Evolutionary conservation across 2,113 vertebrate genomes (phyloP).

Genomic region (Zingel zingel): DNA sequence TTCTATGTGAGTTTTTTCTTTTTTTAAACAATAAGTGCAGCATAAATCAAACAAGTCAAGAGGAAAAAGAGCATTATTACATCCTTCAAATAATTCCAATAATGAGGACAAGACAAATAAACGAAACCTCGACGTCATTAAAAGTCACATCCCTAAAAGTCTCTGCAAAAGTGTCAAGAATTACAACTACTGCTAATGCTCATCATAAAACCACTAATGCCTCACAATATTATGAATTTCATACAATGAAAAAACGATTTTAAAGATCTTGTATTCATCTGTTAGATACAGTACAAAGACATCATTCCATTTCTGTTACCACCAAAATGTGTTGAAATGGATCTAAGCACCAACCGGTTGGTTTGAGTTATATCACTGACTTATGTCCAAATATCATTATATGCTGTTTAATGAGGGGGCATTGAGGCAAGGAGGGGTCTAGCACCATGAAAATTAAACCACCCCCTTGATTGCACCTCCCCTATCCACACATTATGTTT

Average conservation of each 20-base stretch:
- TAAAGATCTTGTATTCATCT: constrained; percentile 66
- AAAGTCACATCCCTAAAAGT: constrained; percentile 78
- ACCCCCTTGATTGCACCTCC: constrained; percentile 73
- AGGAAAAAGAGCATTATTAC: constrained; percentile 61
- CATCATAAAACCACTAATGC: constrained; percentile 80
- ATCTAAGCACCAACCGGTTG: constrained; percentile 84
- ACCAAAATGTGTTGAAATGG: constrained; percentile 77
- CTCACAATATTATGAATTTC: constrained; percentile 78
- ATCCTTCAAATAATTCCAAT: constrained; percentile 75
- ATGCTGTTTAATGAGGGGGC: constrained; percentile 73
- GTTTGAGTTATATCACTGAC: constrained; percentile 70
- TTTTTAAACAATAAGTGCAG: constrained; percentile 82
- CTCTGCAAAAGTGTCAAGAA: constrained; percentile 76
- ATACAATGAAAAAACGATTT: constrained; percentile 72
- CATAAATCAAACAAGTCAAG: constrained; percentile 75
- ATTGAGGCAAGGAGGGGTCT: constrained; percentile 73
- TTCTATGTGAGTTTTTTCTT: constrained; percentile 75
- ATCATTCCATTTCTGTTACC: constrained; percentile 78
- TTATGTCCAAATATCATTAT: constrained; percentile 68
- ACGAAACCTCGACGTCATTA: constrained; percentile 63
- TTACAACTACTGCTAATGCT: constrained; percentile 80
- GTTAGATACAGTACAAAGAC: constrained; percentile 86
- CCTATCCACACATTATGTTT: constrained; percentile 70
- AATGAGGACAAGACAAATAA: constrained; percentile 70
- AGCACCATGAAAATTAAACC: constrained; percentile 84